Conservation (phyloP, 2,888 invertebrate genomes). For the Glaucopsyche alexis region DNA sequence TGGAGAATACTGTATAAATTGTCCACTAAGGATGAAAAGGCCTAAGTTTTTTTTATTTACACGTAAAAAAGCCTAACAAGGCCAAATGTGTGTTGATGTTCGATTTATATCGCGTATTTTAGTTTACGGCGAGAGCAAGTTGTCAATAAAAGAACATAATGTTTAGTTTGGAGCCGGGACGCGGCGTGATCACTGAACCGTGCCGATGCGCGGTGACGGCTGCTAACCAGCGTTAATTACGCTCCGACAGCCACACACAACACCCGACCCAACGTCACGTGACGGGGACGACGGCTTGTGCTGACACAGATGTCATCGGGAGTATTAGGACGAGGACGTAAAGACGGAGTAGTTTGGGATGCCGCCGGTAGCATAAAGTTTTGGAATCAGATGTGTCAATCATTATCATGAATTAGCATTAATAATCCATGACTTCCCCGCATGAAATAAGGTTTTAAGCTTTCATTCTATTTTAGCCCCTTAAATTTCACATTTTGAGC, state of each 20-base stretch:
- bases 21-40: too few relatives aligned
- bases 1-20: too few relatives aligned
- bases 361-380: too few relatives aligned
- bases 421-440: too few relatives aligned
- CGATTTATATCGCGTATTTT: not conserved
- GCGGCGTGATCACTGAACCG: conserved; percentile 46
- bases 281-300: not conserved
- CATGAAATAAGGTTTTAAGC: too few relatives aligned
- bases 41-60: too few relatives aligned
- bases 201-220: conserved; percentile 63
- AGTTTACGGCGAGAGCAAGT: not conserved
- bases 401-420: too few relatives aligned
- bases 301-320: not conserved
- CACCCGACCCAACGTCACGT: not conserved
- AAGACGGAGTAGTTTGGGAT: not conserved
- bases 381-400: too few relatives aligned
- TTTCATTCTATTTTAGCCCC: too few relatives aligned
- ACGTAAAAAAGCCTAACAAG: not conserved
- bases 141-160: conserved; percentile 19
- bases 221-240: conserved; percentile 65
- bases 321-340: too few relatives aligned
- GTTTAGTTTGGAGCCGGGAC: not conserved
- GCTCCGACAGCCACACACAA: conserved; percentile 43
- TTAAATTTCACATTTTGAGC: too few relatives aligned
- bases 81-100: too few relatives aligned